A percentile compares a stretch with the other conserved stretches of the same genome.
These are phyloP conservation scores for Crotalus tigris DNA, from an alignment of 2,113 vertebrate species.

Conservation along the genomic window DNA sequence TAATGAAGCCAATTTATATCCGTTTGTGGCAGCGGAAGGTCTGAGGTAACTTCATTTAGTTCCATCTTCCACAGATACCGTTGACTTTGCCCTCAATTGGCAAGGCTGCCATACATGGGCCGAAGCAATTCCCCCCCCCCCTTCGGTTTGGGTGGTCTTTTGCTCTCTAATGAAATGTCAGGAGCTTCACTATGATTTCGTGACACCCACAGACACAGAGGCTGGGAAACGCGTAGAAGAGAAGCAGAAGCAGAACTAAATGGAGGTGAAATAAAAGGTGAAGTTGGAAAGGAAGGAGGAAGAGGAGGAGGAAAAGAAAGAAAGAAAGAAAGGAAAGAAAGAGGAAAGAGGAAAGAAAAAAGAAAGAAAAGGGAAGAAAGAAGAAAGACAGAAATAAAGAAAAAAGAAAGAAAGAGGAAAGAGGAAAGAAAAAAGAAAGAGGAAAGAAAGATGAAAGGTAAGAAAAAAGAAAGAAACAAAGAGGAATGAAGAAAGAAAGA, in stretches of 20 bases:
- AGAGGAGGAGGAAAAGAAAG: not conserved
- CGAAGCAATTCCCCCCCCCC: slow-evolving; percentile 17
- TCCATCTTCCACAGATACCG: slow-evolving; percentile 62
- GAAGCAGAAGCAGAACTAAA: not conserved
- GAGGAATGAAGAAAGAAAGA: too few relatives aligned
- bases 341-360: too few relatives aligned
- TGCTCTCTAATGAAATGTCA: slow-evolving; percentile 50
- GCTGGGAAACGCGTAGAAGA: not conserved
- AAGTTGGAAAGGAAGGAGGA: not conserved
- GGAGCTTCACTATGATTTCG: slow-evolving; percentile 49
- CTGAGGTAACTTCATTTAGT: slow-evolving; percentile 67
- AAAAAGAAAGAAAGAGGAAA: too few relatives aligned
- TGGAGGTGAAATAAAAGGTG: too few relatives aligned
- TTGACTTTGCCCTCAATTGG: slow-evolving; percentile 54
- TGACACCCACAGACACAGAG: slow-evolving; percentile 22
- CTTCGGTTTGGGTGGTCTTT: slow-evolving; percentile 44
- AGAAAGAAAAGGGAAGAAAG: too few relatives aligned
- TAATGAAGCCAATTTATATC: slow-evolving; percentile 70
- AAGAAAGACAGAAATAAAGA: too few relatives aligned
- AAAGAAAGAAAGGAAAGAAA: not conserved
- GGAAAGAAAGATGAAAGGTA: too few relatives aligned
- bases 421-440: too few relatives aligned
- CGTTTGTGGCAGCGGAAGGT: slow-evolving; percentile 58
- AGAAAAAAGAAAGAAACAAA: too few relatives aligned
- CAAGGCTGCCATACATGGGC: slow-evolving; percentile 34